Evolutionary conservation across 2,113 vertebrate genomes (phyloP), one percentile per base, ranked within the genome.

Genomic region (Ageneiosus marmoratus): DNA sequence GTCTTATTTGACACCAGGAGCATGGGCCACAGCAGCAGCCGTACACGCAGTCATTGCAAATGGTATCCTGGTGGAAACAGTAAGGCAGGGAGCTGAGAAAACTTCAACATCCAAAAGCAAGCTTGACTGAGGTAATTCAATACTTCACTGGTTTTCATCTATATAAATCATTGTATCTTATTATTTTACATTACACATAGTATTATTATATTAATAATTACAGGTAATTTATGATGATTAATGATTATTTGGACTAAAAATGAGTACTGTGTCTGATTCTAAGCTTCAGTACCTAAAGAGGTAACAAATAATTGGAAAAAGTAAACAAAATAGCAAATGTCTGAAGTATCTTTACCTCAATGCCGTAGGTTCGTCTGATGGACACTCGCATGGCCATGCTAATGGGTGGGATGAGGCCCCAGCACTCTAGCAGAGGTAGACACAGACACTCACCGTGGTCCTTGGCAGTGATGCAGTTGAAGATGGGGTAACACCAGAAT

Each of bases 361-460:
- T 88, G 6, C 84, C 84, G 13, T 81, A 86, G 51, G 79, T 81
- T 67, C 48, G 65, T 69, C 87, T 79, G 13, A 74, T 41, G n/a
- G 87, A 88, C 55, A 88, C 84, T 65, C 87, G 29, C 87, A 88
- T 86, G 5, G 87, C 82, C 82, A 88, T 84, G 18, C 58, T 76
- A 77, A 86, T 82, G 15, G 87, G 87, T 46, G 87, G 84, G 46
- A 86, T 13, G 56, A 84, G 46, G 1, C 83, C 77, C 0, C 88
- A 90, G 0, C 83, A 6, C 12, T 95, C 93, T 89, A 94, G 81
- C 90, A 95, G 83, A 48, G 93, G 93, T 65, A 94, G 89, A 76
- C 93, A 94, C 22, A 93, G 83, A 51, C 85, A 84, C 79, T 94
- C 63, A 0, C 92, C 92, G 1, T 92, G 92, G 0, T 72, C 34